These are phyloP conservation scores for Patella pellucida DNA, from an alignment of 2,888 invertebrate genomes.

Conservation along the genomic window DNA sequence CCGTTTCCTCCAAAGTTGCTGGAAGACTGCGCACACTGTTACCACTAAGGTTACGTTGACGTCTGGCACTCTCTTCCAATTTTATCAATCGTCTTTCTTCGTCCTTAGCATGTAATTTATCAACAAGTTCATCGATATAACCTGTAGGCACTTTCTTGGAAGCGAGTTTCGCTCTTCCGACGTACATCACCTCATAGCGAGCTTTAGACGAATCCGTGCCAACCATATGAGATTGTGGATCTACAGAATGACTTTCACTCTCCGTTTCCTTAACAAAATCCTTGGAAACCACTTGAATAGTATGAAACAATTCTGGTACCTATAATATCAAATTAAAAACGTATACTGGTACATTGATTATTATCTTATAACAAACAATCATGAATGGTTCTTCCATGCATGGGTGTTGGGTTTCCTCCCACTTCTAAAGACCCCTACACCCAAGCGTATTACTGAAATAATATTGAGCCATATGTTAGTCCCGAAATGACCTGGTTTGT, in stretches of 20 bases:
- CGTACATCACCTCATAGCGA: slow-evolving; percentile 83
- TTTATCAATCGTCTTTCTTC: slow-evolving; percentile 36
- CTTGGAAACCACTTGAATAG: slow-evolving; percentile 79
- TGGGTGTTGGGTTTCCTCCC: too few species aligned
- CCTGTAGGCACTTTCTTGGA: slow-evolving; percentile 88
- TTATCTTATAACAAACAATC: background rate
- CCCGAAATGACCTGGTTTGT: too few species aligned
- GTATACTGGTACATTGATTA: background rate
- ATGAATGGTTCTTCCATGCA: too few species aligned
- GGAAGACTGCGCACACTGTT: slow-evolving; percentile 65
- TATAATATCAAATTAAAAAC: slow-evolving; percentile 67
- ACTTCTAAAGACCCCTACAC: too few species aligned
- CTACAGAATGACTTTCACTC: slow-evolving; percentile 14
- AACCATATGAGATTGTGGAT: slow-evolving; percentile 11
- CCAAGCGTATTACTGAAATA: too few species aligned
- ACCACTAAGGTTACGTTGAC: slow-evolving; percentile 66
- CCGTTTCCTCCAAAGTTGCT: slow-evolving; percentile 56
- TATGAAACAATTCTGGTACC: slow-evolving; percentile 82
- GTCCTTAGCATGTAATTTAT: slow-evolving; percentile 77
- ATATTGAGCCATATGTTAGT: too few species aligned
- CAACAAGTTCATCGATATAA: slow-evolving; percentile 90
- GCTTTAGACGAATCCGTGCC: slow-evolving; percentile 47
- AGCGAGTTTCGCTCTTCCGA: slow-evolving; percentile 90
- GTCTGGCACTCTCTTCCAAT: slow-evolving; percentile 31
- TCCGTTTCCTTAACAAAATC: slow-evolving; percentile 27